Evolutionary conservation across 2,888 invertebrate genomes (phyloP).

Genomic region (Nasonia oneida): DNA sequence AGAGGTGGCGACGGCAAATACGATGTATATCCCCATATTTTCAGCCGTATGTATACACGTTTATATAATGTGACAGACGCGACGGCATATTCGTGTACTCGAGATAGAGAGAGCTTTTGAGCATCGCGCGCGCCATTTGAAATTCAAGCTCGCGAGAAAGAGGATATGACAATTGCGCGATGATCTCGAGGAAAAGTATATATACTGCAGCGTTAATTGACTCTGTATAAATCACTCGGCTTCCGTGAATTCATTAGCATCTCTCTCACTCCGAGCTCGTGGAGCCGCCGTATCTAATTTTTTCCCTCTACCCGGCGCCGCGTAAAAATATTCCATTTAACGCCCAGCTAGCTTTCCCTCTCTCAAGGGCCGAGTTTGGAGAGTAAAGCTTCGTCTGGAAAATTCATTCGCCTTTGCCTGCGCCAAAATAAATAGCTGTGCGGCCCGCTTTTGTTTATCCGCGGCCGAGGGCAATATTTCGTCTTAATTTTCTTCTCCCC

Average conservation of each 20-base stretch:
- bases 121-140: neutral
- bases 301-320: neutral
- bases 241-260: constrained; percentile 48
- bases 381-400: neutral
- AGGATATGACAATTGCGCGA: neutral
- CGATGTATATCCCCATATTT: constrained; percentile 14
- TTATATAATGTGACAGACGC: neutral
- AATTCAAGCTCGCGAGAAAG: neutral
- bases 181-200: neutral
- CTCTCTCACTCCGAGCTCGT: neutral
- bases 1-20: neutral
- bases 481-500: neutral
- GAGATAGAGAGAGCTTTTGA: neutral
- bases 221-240: constrained; percentile 44
- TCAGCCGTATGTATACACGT: neutral
- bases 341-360: neutral
- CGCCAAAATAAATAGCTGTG: neutral
- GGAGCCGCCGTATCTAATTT: constrained; percentile 4
- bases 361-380: neutral
- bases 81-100: neutral
- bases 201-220: constrained; percentile 38
- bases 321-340: constrained; percentile 38
- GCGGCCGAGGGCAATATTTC: neutral
- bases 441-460: constrained; percentile 5
- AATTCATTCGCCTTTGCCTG: neutral